Evolutionary conservation across 2,113 vertebrate genomes (phyloP).

Genomic region (Crotalus horridus): DNA sequence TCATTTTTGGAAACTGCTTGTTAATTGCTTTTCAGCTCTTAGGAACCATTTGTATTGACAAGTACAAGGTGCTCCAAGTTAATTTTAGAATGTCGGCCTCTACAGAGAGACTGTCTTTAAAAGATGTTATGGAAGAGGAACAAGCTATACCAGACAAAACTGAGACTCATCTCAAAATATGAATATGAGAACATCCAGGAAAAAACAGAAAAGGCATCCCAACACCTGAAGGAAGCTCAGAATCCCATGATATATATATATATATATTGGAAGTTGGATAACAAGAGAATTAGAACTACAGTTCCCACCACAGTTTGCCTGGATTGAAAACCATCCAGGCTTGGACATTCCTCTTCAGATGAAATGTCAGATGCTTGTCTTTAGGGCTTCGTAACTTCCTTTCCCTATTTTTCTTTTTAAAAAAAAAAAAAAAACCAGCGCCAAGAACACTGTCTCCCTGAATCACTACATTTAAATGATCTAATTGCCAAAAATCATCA

Average conservation of each 20-base stretch:
- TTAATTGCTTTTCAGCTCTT: not conserved
- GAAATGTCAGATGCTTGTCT: not conserved
- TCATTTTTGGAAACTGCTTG: not conserved
- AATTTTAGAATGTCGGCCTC: too few relatives aligned
- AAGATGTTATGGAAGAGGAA: not conserved
- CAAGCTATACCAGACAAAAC: not conserved
- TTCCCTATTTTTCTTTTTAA: not conserved
- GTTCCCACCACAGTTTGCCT: not conserved
- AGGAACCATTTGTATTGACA: too few relatives aligned
- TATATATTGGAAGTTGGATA: not conserved
- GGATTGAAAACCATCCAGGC: not conserved
- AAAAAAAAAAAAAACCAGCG: not conserved
- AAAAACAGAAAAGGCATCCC: not conserved
- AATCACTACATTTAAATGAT: not conserved
- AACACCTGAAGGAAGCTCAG: not conserved
- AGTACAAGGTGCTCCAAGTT: not conserved
- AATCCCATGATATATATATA: not conserved
- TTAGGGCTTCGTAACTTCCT: not conserved
- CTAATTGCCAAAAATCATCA: not conserved
- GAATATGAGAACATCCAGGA: fast-evolving
- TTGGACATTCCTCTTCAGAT: not conserved
- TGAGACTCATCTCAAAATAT: not conserved
- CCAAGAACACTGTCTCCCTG: not conserved
- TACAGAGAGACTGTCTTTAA: not conserved
- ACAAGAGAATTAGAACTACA: not conserved